Percentiles rank a stretch among this genome's conserved stretches.
Evolutionary conservation across 2,888 invertebrate species (phyloP).

Genomic region (Polia nebulosa): DNA sequence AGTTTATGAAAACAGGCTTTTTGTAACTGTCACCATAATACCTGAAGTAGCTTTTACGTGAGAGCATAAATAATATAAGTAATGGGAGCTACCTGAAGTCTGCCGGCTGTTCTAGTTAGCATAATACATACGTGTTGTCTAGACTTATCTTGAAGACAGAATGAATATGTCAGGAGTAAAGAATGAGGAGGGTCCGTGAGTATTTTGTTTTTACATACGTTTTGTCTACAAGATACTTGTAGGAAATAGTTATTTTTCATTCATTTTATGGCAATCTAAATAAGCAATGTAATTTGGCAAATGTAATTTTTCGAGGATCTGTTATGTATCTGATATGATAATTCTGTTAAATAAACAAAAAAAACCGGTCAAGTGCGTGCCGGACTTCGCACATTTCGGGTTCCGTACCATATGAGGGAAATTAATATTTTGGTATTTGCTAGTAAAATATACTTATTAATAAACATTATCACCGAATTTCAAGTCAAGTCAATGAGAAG

Average conservation of each 20-base stretch:
- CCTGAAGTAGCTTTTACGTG: conserved; percentile 8
- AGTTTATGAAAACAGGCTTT: background rate
- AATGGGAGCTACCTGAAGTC: conserved; percentile 1
- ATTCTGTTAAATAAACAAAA: too few relatives aligned
- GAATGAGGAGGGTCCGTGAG: conserved; percentile 6
- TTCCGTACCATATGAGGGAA: too few relatives aligned
- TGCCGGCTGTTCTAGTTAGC: conserved; percentile 14
- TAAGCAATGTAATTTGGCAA: too few relatives aligned
- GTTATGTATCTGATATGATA: too few relatives aligned
- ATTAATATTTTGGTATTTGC: too few relatives aligned
- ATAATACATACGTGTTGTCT: conserved; percentile 17
- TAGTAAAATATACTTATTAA: too few relatives aligned
- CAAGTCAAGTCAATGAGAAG: too few relatives aligned
- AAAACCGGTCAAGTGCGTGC: too few relatives aligned
- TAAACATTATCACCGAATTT: too few relatives aligned
- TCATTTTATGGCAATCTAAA: background rate
- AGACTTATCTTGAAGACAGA: conserved; percentile 9
- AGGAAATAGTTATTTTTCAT: background rate
- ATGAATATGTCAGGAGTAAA: conserved; percentile 21
- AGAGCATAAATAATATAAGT: background rate
- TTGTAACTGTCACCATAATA: background rate
- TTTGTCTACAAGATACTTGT: background rate
- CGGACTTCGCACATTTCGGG: too few relatives aligned
- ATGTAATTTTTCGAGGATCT: too few relatives aligned
- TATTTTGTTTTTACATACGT: background rate